phyloP scores from a whole-genome alignment of 1,140 invertebrate genomes.

The Phenacoccus solenopsis region DNA sequence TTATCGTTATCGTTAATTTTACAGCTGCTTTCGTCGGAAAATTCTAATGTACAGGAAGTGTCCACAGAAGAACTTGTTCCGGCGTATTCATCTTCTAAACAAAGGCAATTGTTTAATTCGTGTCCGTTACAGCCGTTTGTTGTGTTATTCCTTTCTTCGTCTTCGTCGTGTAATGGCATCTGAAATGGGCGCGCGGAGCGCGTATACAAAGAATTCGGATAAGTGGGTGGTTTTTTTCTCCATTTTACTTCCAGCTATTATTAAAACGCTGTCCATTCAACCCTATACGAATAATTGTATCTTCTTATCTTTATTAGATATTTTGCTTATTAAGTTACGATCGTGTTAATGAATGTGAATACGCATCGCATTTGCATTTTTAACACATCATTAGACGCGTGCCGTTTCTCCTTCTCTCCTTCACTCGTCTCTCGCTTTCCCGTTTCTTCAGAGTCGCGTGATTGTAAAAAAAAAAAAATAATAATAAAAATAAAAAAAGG shows the following conservation, averaged over 20 bases:
- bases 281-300: not conserved
- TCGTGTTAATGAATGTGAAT: not conserved
- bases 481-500: too few relatives aligned
- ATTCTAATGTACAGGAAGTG: slow-evolving; percentile 16
- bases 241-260: not conserved
- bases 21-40: not conserved
- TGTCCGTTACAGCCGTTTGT: not conserved
- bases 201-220: not conserved
- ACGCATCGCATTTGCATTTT: not conserved
- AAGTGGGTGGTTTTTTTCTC: not conserved
- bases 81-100: slow-evolving; percentile 16
- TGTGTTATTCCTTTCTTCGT: not conserved
- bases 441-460: too few relatives aligned
- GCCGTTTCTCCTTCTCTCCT: not conserved
- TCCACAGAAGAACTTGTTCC: slow-evolving; percentile 12
- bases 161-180: not conserved
- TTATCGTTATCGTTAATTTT: slow-evolving; percentile 8
- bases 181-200: not conserved
- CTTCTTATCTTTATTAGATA: not conserved
- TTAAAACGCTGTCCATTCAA: not conserved
- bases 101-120: slow-evolving; percentile 14
- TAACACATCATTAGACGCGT: not conserved
- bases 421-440: too few relatives aligned
- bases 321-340: not conserved
- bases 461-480: too few relatives aligned